Conservation (phyloP, 2,113 vertebrate species). For the Rousettus leschenaultii region DNA sequence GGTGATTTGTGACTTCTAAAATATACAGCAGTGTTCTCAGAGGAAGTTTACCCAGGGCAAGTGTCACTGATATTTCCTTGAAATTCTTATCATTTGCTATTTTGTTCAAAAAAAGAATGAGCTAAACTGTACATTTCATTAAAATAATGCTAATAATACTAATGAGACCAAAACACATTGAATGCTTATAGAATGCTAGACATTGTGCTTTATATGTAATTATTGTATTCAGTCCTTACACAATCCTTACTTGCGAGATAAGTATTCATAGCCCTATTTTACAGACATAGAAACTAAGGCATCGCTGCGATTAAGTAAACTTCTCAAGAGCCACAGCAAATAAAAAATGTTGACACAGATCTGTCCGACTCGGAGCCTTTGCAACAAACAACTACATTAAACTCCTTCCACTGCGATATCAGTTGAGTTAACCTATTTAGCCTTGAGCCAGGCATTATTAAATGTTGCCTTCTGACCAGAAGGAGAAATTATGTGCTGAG, state of each 20-base stretch:
- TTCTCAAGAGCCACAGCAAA: background rate
- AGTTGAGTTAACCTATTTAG: slow-evolving; percentile 22
- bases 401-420: background rate
- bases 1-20: background rate
- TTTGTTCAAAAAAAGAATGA: background rate
- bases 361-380: background rate
- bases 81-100: background rate
- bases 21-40: background rate
- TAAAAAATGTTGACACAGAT: background rate
- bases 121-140: background rate
- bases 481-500: slow-evolving; percentile 41
- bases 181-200: background rate
- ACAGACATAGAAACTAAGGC: slow-evolving; percentile 1
- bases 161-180: background rate
- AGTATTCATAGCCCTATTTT: background rate
- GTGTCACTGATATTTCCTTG: background rate
- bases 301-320: background rate
- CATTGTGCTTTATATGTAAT: background rate
- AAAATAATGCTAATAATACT: background rate
- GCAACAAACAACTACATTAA: background rate
- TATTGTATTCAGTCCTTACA: background rate
- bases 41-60: background rate
- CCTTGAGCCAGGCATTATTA: slow-evolving; percentile 35
- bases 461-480: slow-evolving; percentile 42
- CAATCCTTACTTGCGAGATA: background rate